Conservation (phyloP, 2,797 vertebrate species). For the Darevskia nairensis region DNA sequence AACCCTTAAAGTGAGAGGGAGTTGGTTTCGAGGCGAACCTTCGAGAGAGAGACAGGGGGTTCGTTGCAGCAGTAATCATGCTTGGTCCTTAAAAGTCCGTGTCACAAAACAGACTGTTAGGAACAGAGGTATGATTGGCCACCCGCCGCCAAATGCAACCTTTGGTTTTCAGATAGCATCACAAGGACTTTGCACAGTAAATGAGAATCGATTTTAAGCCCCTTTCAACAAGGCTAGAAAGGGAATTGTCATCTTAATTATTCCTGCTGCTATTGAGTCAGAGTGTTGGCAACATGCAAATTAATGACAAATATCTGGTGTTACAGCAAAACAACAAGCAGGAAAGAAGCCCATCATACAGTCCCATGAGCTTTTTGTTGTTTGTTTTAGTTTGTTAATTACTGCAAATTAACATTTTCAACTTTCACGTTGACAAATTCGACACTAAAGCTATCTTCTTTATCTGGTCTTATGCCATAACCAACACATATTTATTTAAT, state of each 20-base stretch:
- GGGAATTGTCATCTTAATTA: conserved; percentile 62
- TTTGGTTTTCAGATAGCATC: conserved; percentile 30
- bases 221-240: conserved; percentile 58
- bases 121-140: background rate
- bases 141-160: conserved; percentile 39
- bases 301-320: conserved; percentile 36
- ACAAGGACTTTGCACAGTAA: conserved; percentile 54
- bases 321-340: conserved; percentile 23
- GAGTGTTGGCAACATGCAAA: conserved; percentile 48
- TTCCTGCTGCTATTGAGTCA: conserved; percentile 55
- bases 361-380: conserved; percentile 16
- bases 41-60: too few species aligned
- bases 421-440: background rate
- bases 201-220: conserved; percentile 54
- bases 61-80: background rate
- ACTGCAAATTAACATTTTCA: background rate
- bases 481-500: background rate
- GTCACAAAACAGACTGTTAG: conserved; percentile 9
- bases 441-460: too few species aligned
- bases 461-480: background rate
- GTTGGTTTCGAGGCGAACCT: too few species aligned
- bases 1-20: too few species aligned
- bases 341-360: conserved; percentile 23
- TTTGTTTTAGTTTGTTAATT: background rate
- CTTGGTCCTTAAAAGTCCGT: background rate